phyloP scores from a whole-genome alignment of 2,113 vertebrate species.

The Pterocles gutturalis region DNA sequence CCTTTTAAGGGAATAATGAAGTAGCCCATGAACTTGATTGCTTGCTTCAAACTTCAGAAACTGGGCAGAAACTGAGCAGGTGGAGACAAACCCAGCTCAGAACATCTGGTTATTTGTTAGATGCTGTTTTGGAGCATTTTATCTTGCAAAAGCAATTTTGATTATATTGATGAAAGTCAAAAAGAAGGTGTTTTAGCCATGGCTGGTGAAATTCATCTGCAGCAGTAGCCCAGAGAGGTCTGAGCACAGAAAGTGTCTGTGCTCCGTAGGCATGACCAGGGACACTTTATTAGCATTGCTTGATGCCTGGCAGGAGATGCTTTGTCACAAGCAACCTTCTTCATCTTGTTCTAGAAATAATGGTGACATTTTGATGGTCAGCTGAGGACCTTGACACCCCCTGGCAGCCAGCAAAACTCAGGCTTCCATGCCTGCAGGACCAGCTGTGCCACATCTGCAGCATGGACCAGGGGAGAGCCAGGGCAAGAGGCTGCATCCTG shows the following conservation, averaged over 20 bases:
- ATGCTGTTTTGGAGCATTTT: neutral
- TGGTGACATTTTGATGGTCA: neutral
- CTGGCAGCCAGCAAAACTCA: neutral
- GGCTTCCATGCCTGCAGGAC: fast-evolving
- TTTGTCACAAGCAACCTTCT: neutral
- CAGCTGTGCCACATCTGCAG: neutral
- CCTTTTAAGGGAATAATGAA: neutral
- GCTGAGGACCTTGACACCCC: neutral
- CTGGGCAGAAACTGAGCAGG: neutral
- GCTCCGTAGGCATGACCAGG: too few relatives aligned
- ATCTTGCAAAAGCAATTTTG: neutral
- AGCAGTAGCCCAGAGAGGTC: neutral
- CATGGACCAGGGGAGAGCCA: fast-evolving
- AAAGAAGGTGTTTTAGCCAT: neutral
- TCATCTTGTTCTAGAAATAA: neutral
- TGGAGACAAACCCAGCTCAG: neutral
- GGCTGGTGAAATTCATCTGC: neutral
- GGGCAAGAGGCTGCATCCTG: neutral
- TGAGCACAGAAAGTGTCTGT: neutral
- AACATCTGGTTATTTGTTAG: neutral
- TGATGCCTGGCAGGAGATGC: neutral
- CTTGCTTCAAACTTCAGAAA: neutral
- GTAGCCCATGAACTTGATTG: too few relatives aligned
- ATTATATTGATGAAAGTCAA: neutral
- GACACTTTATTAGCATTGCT: neutral